Evolutionary conservation across 2,113 vertebrate species (phyloP), one percentile per base, ranked within the genome.

Genomic region (Lagopus leucura): DNA sequence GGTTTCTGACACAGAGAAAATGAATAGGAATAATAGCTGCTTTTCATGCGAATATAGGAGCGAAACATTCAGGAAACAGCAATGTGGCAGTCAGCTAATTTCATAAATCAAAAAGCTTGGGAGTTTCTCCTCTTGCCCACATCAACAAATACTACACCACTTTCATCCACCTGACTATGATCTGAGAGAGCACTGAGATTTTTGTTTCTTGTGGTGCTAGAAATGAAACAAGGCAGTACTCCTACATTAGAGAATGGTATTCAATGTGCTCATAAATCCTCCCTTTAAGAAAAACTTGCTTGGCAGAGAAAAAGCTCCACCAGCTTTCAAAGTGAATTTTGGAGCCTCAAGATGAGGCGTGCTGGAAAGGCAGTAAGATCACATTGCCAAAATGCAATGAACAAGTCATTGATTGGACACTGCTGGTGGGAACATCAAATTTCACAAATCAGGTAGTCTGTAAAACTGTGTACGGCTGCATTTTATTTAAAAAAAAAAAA

Each of bases 161-260:
- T 40, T 61, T 22, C 76, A 24, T 43, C 30, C 6, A n/a, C 5
- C 8, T 32, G 13, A 61, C 25, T 36, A 4, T 43, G 15, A 11
- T 42, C 21, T 34, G 20, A 80, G 48, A 40, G 7, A 57, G 7
- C 52, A 60, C 1, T 71, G 24, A 34, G 63, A 25, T 4, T 82
- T 74, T 55, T 67, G 36, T 70, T 40, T 66, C 50, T 32, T 58
- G 36, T 27, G 38, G 34, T 11, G 30, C 36, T 66, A 43, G 43
- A 85, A 73, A 30, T 30, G 45, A 54, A 19, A 63, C 43, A 69
- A 66, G 38, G 45, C 16, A 54, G 27, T 6, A 45, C 9, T 57
- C 66, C 67, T 36, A 1, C 5, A 32, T 10, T 0, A 0, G 20
- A 50, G 19, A 7, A 25, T 11, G 38, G 38, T 40, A 79, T 61